Conservation (phyloP, 2,888 invertebrate genomes). For the Stenichneumon culpator region DNA sequence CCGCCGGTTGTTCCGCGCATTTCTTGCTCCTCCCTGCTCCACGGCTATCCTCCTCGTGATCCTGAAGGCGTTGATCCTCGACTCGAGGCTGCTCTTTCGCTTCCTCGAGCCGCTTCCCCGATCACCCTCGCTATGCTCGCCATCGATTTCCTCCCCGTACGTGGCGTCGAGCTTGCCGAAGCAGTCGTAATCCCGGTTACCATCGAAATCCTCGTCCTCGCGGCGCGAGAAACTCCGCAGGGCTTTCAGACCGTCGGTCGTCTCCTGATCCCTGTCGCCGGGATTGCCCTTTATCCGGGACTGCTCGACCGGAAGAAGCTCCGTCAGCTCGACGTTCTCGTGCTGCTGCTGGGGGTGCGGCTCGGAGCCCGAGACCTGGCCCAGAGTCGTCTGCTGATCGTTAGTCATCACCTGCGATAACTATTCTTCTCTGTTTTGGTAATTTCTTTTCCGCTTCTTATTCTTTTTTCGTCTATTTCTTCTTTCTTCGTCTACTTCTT, state of each 20-base stretch:
- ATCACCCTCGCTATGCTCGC: conserved; percentile 21
- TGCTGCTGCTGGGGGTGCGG: conserved; percentile 72
- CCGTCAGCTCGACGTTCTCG: conserved; percentile 81
- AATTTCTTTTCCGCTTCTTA: neutral
- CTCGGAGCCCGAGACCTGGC: conserved; percentile 72
- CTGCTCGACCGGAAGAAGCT: conserved; percentile 82
- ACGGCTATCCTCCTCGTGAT: conserved; percentile 3
- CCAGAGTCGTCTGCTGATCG: conserved; percentile 73
- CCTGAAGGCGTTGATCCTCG: neutral
- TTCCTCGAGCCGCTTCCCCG: conserved; percentile 49
- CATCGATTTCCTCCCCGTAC: conserved; percentile 53
- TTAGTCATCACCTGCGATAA: conserved; percentile 70
- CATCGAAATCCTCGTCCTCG: conserved; percentile 70
- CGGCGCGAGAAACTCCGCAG: conserved; percentile 78
- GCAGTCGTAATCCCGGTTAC: conserved; percentile 63
- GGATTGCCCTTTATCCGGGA: conserved; percentile 77
- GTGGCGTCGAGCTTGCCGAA: conserved; percentile 48
- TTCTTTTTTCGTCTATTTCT: no score
- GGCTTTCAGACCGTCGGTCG: conserved; percentile 81
- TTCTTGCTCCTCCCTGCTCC: conserved; percentile 10
- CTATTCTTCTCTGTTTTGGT: neutral
- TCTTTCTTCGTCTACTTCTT: neutral
- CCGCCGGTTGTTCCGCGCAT: conserved; percentile 28
- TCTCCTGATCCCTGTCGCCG: conserved; percentile 73
- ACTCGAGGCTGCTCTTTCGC: conserved; percentile 28